phyloP scores from a whole-genome alignment of 2,888 invertebrate species.

The Osedax frankpressi region DNA sequence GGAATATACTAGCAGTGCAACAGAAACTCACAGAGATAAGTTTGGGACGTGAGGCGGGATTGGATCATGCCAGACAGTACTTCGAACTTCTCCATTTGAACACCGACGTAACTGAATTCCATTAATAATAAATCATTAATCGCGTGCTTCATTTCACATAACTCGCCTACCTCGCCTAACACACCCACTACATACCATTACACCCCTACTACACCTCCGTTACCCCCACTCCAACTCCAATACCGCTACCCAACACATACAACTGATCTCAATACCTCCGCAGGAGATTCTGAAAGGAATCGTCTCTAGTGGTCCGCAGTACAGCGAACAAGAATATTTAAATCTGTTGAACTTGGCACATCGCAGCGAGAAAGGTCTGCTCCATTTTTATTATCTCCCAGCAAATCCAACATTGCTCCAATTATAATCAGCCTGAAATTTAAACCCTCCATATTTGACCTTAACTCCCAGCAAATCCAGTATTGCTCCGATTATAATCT shows the following conservation, averaged over 20 bases:
- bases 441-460: no score
- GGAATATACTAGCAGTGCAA: slow-evolving; percentile 71
- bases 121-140: no score
- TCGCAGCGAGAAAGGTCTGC: slow-evolving; percentile 51
- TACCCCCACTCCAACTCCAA: neutral
- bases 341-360: slow-evolving; percentile 68
- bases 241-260: no score
- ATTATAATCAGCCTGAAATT: neutral
- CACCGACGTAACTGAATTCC: slow-evolving; percentile 26
- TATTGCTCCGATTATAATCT: no score
- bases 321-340: slow-evolving; percentile 73
- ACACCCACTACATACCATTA: no score
- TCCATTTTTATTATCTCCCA: no score
- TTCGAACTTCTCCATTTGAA: slow-evolving; percentile 63
- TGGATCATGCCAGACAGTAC: slow-evolving; percentile 78
- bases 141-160: no score
- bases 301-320: slow-evolving; percentile 73
- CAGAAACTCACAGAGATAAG: slow-evolving; percentile 72
- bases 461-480: no score
- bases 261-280: no score
- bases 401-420: neutral
- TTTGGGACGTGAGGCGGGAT: slow-evolving; percentile 63
- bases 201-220: no score
- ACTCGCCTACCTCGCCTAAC: no score
- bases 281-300: slow-evolving; percentile 72